A percentile compares a stretch with the other conserved stretches of the same genome.
These are phyloP conservation scores for Parapsyche elsis DNA, from an alignment of 1,140 invertebrate genomes.

Conservation along the genomic window DNA sequence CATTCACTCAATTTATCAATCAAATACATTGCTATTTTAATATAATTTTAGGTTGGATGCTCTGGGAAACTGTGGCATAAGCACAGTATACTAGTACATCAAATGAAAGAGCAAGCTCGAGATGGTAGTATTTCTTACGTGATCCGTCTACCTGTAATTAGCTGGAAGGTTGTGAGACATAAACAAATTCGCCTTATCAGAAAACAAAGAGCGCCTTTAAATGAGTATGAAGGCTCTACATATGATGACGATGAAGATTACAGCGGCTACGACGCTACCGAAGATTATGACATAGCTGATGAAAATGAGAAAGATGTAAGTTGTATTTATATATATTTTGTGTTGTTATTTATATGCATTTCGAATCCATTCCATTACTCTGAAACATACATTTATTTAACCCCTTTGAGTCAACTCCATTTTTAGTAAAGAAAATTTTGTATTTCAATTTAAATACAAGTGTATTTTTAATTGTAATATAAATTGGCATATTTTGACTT, in stretches of 20 bases:
- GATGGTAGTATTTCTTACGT: conserved; percentile 74
- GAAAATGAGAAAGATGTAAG: conserved; percentile 58
- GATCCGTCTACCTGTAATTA: conserved; percentile 72
- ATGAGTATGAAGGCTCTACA: conserved; percentile 57
- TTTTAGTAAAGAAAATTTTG: too few species aligned
- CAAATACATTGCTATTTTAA: conserved; percentile 12
- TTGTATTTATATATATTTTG: conserved; percentile 45
- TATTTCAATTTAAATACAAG: too few species aligned
- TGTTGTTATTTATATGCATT: conserved; percentile 11
- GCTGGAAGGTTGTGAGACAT: conserved; percentile 72
- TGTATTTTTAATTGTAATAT: too few species aligned
- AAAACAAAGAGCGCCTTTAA: conserved; percentile 60
- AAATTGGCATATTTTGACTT: too few species aligned
- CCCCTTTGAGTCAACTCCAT: too few species aligned
- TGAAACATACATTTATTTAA: neutral
- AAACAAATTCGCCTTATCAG: conserved; percentile 38
- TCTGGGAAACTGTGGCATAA: conserved; percentile 71
- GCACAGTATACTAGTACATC: conserved; percentile 70
- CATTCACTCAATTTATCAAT: neutral
- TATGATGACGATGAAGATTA: conserved; percentile 61
- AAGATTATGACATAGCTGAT: conserved; percentile 62
- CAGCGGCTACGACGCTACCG: conserved; percentile 56
- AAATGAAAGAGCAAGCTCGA: conserved; percentile 70
- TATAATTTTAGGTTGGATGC: conserved; percentile 71
- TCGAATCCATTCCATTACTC: conserved; percentile 3